Base-by-base conservation (phyloP, 1,140 invertebrate species). In the Nebria ingens region DNA sequence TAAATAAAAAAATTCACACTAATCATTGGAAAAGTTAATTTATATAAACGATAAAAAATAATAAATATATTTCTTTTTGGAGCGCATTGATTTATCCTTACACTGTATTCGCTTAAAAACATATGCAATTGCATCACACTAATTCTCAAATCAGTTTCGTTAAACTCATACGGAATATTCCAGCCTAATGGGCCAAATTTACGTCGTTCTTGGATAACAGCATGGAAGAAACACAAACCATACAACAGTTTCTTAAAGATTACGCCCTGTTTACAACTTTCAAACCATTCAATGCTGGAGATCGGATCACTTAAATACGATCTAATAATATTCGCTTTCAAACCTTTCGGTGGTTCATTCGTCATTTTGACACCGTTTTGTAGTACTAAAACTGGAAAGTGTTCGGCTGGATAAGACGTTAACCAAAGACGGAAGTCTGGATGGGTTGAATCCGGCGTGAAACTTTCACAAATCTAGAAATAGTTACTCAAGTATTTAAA, bases 311-410 rank as follows among this genome's bases (percentile, higher is more conserved):
- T 88, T 23, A 87, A 68, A 72, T 91, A 93, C 0, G 93, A 96
- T 21, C 82, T 77, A 2, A 86, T 78, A 12, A 76, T 68, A 65
- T 91, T 91, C 0, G 85, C 84, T 45, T 82, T 71, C 12, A 91
- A 68, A 22, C 87, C 87, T 74, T 87, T 87, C 0, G 93, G 93
- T 0, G 92, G 89, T 71, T 97, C 93, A 69, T 95, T 95, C 0
- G 91, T 95, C 84, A 97, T 97, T 75, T 97, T 98, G 0, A 97
- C 86, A 22, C 92, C 89, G 65, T 93, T 95, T 70, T 97, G 90
- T 21, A 97, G 73, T 9, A 98, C 83, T 12, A 88, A 81, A 0
- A 95, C 88, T 0, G 94, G 93, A 68, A 98, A 97, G 66, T 89
- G 80, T n/a, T 91, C 84, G 0, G 85, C 85, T 0, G 93, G 91